Percentiles rank a stretch among this genome's conserved stretches.
Conservation (phyloP, 1,140 invertebrate species). For the Atta cephalotes region DNA sequence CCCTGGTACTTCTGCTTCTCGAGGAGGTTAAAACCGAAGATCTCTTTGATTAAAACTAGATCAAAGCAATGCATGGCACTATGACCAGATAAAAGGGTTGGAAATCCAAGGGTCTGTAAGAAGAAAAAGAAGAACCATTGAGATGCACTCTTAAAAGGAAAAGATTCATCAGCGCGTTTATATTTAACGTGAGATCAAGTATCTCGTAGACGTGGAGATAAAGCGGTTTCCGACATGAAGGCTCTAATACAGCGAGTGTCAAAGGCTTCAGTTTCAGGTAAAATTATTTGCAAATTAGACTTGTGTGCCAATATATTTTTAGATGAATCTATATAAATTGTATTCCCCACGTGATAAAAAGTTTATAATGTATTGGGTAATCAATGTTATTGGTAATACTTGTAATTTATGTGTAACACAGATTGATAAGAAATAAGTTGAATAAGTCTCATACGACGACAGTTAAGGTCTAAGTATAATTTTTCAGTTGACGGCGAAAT, state of each 20-base stretch:
- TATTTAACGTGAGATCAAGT: background rate
- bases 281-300: slow-evolving; percentile 57
- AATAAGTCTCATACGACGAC: slow-evolving; percentile 7
- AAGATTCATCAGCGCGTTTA: background rate
- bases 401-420: slow-evolving; percentile 5
- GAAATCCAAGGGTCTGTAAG: too few relatives aligned
- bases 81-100: too few relatives aligned
- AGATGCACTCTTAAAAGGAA: background rate
- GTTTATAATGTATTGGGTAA: slow-evolving; percentile 18
- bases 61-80: too few relatives aligned
- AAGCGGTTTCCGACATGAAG: slow-evolving; percentile 86
- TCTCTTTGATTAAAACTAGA: too few relatives aligned
- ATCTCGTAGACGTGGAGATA: slow-evolving; percentile 7
- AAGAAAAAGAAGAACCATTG: too few relatives aligned
- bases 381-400: slow-evolving; percentile 11
- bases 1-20: too few relatives aligned
- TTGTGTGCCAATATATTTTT: slow-evolving; percentile 25
- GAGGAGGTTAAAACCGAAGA: too few relatives aligned
- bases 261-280: slow-evolving; percentile 91
- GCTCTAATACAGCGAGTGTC: slow-evolving; percentile 92
- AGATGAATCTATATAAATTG: slow-evolving; percentile 62
- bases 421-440: slow-evolving; percentile 12
- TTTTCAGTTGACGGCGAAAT: slow-evolving; percentile 92
- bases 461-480: slow-evolving; percentile 51
- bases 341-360: slow-evolving; percentile 23